Evolutionary conservation across 1,140 invertebrate genomes (phyloP).

Genomic region (Ladona fulva): DNA sequence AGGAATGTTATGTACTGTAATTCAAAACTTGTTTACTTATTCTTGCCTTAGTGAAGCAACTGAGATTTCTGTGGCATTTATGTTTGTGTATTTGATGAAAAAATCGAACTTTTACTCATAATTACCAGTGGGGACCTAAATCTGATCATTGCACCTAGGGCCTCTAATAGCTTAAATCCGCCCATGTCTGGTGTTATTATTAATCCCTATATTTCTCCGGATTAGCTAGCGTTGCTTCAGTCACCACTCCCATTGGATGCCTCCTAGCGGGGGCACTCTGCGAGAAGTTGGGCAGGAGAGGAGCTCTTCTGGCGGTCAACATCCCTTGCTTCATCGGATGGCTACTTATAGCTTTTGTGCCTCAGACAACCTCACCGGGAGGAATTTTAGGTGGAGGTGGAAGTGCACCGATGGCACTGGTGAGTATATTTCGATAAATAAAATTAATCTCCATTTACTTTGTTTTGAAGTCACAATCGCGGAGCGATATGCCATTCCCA

Average conservation of each 20-base stretch:
- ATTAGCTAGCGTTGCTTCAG: neutral
- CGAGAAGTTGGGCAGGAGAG: slow-evolving; percentile 26
- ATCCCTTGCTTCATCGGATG: slow-evolving; percentile 47
- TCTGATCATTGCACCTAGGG: no score
- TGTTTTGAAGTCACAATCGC: no score
- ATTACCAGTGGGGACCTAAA: no score
- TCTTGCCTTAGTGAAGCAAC: no score
- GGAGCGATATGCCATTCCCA: no score
- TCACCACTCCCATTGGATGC: neutral
- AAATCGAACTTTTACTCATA: neutral
- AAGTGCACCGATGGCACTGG: neutral
- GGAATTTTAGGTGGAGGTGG: neutral
- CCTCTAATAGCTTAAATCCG: neutral
- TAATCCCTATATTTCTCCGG: neutral
- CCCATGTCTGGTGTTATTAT: neutral
- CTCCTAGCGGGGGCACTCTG: neutral
- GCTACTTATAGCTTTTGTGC: slow-evolving; percentile 38
- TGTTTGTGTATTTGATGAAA: no score
- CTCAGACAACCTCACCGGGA: slow-evolving; percentile 22
- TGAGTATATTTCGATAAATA: neutral
- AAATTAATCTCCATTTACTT: no score
- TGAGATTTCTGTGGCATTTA: no score
- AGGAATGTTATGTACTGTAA: no score
- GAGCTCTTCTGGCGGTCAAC: slow-evolving; percentile 41
- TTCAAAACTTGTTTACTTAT: no score